Percentiles rank a stretch among this genome's conserved stretches.
phyloP scores from a whole-genome alignment of 1,140 invertebrate species.

The Coptotermes formosanus region DNA sequence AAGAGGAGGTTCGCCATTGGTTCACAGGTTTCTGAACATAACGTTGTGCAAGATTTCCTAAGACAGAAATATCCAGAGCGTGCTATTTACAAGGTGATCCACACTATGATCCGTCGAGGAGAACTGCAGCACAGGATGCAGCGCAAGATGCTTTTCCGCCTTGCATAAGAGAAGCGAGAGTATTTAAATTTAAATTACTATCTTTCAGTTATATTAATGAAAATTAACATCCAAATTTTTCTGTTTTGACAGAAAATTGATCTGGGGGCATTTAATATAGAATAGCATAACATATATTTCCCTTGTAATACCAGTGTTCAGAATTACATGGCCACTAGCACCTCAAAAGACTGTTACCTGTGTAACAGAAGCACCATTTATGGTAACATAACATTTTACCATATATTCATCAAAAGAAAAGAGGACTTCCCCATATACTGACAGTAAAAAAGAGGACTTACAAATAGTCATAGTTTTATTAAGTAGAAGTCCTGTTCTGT shows the following conservation, averaged over 20 bases:
- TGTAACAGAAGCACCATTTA: not conserved
- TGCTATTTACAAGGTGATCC: conserved; percentile 84
- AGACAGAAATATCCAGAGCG: conserved; percentile 89
- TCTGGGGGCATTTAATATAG: no score
- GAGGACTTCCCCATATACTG: no score
- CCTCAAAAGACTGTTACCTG: not conserved
- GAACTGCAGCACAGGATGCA: conserved; percentile 95
- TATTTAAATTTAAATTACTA: no score
- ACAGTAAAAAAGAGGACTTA: no score
- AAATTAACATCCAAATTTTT: no score
- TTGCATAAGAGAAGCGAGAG: conserved; percentile 57
- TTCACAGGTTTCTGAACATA: conserved; percentile 92
- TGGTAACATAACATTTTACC: not conserved
- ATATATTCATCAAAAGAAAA: no score
- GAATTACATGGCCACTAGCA: not conserved
- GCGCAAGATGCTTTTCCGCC: conserved; percentile 93
- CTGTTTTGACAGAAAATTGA: no score
- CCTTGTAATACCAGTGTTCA: no score
- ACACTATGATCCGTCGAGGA: conserved; percentile 90
- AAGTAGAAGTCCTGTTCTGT: no score
- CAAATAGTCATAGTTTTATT: no score
- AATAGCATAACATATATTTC: no score
- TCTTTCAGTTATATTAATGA: no score
- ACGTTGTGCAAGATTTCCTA: conserved; percentile 91
- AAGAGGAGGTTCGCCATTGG: conserved; percentile 95